Percentiles rank a stretch among this genome's conserved stretches.
phyloP scores from a whole-genome alignment of 1,140 invertebrate genomes.

The Drepana arcuata region DNA sequence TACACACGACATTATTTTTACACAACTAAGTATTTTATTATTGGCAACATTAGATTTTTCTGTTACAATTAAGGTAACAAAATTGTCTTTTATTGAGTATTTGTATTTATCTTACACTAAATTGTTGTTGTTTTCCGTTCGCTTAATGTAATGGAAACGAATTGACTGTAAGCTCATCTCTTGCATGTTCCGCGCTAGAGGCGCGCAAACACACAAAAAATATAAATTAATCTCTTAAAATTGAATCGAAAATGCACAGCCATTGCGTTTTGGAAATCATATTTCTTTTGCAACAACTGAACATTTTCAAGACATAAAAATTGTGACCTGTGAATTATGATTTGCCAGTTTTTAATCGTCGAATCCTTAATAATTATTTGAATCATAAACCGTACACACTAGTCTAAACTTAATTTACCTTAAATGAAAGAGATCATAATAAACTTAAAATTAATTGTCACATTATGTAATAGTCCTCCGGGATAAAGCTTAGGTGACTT shows the following conservation, averaged over 20 bases:
- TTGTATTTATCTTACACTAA: slow-evolving; percentile 54
- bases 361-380: slow-evolving; percentile 8
- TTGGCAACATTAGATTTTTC: slow-evolving; percentile 26
- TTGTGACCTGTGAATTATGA: slow-evolving; percentile 26
- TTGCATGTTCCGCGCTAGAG: slow-evolving; percentile 12
- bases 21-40: slow-evolving; percentile 19
- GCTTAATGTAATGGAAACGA: slow-evolving; percentile 2
- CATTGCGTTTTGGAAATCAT: slow-evolving; percentile 35
- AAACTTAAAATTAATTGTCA: slow-evolving; percentile 64
- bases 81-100: slow-evolving; percentile 47
- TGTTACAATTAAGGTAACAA: slow-evolving; percentile 34
- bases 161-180: slow-evolving; percentile 4
- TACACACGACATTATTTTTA: slow-evolving; percentile 2
- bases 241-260: slow-evolving; percentile 31
- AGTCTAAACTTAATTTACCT: slow-evolving; percentile 56
- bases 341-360: slow-evolving; percentile 7
- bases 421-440: slow-evolving; percentile 67
- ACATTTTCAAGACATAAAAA: slow-evolving; percentile 25
- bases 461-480: slow-evolving; percentile 30
- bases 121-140: slow-evolving; percentile 9
- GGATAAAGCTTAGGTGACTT: slow-evolving; percentile 3
- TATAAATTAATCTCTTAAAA: not conserved
- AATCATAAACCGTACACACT: too few species aligned
- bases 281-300: slow-evolving; percentile 30
- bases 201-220: slow-evolving; percentile 10